Evolutionary conservation across 2,797 vertebrate species (phyloP), one percentile per base, ranked within the genome.

Genomic region (Sebastes taczanowskii): DNA sequence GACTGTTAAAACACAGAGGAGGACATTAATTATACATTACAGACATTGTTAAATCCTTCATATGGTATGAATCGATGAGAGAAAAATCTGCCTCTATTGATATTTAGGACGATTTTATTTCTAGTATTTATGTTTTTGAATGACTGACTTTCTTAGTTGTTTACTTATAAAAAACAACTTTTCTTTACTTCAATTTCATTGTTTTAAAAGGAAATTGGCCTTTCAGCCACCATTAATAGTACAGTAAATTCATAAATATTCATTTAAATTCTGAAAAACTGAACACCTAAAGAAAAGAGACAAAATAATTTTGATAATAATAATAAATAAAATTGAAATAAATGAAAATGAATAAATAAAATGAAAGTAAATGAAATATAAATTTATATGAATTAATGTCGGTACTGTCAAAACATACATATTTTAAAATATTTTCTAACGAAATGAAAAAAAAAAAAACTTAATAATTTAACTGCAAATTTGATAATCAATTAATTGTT

Each of bases 1-100:
- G 81, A 81, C 86, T 90, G 78, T 59, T 5, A 34, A 81, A 73
- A 80, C 20, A 86, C n/a, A 84, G 8, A 56, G 6, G 16, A 75
- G 4, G 16, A 75, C 18, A 60, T 1, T 2, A 6, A 9, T 71
- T 38, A 66, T 8, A 16, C 6, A 52, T 30, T 29, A 34, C 4
- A 29, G 20, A 1, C 6, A 23, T 46, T 29, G 4, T 11, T 11
- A 58, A 35, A 34, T 25, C 27, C 4, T 23, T 42, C 16, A 63
- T 25, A 35, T 34, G 16, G 4, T 16, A 18, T 1, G 4, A 29
- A 29, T 38, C 22, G 0, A 32, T 32, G 6, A 23, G 8, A 35
- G 16, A 56, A 49, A 62, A 35, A 23, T 35, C 60, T 62, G 6
- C 30, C 30, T 34, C 7, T 13, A 38, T 46, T 30, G 25, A 30